phyloP scores from a whole-genome alignment of 2,113 vertebrate genomes.

The Chaetorhynchus papuensis region DNA sequence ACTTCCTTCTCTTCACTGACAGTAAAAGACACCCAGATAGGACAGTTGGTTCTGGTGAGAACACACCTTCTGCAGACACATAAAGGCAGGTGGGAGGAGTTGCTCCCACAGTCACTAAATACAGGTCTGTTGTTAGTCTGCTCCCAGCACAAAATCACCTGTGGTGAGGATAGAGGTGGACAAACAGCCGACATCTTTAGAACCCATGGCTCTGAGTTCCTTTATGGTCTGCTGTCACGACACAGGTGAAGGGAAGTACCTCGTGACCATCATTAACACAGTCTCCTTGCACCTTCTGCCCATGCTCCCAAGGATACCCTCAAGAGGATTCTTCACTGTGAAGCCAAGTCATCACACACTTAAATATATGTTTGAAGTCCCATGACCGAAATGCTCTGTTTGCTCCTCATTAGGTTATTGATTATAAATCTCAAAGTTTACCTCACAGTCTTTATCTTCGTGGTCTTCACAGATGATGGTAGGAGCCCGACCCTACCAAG shows the following conservation, averaged over 20 bases:
- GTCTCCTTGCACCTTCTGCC: neutral
- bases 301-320: neutral
- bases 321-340: neutral
- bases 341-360: neutral
- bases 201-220: fast-evolving
- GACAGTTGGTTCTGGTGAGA: neutral
- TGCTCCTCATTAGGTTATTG: neutral
- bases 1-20: neutral
- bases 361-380: neutral
- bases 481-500: neutral
- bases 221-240: neutral
- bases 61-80: neutral
- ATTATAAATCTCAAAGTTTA: neutral
- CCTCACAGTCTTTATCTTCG: neutral
- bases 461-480: neutral
- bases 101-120: neutral
- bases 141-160: neutral
- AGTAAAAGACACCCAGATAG: neutral
- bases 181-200: neutral
- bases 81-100: too few species aligned
- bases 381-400: neutral
- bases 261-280: neutral
- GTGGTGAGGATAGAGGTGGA: fast-evolving
- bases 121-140: neutral
- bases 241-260: neutral